These are phyloP conservation scores for Eulemur rubriventer DNA, from an alignment of 2,797 vertebrate species.

Conservation along the genomic window DNA sequence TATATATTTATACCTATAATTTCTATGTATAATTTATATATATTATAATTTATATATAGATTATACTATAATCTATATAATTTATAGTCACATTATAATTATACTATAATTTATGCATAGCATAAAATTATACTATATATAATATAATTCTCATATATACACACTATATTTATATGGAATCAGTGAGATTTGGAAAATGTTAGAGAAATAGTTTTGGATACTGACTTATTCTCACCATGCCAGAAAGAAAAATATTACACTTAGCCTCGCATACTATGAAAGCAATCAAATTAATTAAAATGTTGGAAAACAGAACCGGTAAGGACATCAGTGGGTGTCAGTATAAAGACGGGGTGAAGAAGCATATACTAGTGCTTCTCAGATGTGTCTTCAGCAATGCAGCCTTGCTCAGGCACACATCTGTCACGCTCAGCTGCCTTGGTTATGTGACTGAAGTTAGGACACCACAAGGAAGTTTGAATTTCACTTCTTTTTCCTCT, in stretches of 20 bases:
- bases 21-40: no score
- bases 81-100: not conserved
- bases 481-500: not conserved
- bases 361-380: not conserved
- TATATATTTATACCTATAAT: no score
- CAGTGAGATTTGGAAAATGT: not conserved
- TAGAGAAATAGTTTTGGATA: not conserved
- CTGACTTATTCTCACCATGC: not conserved
- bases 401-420: not conserved
- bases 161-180: not conserved
- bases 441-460: not conserved
- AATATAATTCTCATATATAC: not conserved
- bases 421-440: not conserved
- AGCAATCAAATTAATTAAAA: slow-evolving; percentile 6
- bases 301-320: not conserved
- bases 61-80: not conserved
- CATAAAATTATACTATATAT: not conserved
- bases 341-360: not conserved
- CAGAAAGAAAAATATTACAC: not conserved
- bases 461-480: not conserved
- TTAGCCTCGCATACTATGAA: not conserved
- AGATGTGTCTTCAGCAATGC: not conserved
- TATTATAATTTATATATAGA: not conserved
- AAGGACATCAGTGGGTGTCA: not conserved
- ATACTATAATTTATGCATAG: not conserved